Evolutionary conservation across 1,140 invertebrate genomes (phyloP).

Genomic region (Nasonia giraulti): DNA sequence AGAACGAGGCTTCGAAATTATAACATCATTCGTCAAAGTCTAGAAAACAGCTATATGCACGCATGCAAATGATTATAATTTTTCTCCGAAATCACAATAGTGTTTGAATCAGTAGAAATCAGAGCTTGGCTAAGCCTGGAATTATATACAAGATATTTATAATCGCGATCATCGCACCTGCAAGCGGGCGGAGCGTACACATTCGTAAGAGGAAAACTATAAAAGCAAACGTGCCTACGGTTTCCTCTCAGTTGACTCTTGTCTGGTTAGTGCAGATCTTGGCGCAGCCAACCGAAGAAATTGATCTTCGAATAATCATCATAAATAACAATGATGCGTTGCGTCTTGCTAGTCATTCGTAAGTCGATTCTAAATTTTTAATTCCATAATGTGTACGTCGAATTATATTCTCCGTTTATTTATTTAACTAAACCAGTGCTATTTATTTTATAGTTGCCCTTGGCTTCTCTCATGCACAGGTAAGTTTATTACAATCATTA

Average conservation of each 20-base stretch:
- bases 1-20: no score
- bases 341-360: conserved; percentile 31
- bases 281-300: not conserved
- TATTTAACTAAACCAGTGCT: not conserved
- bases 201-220: conserved; percentile 53
- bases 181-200: not conserved
- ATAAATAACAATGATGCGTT: not conserved
- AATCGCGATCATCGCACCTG: not conserved
- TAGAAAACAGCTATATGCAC: no score
- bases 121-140: no score
- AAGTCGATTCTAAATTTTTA: conserved; percentile 7
- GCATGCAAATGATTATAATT: no score
- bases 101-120: no score
- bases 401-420: no score
- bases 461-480: conserved; percentile 21
- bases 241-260: conserved; percentile 46
- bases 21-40: no score
- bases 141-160: not conserved
- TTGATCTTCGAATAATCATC: not conserved
- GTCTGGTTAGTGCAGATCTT: conserved; percentile 1
- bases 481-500: conserved; percentile 9
- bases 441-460: conserved; percentile 35
- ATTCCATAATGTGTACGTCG: no score
- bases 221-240: conserved; percentile 51
- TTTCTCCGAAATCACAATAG: no score